Evolutionary conservation across 2,888 invertebrate species (phyloP).

Genomic region (Eupithecia insigniata): DNA sequence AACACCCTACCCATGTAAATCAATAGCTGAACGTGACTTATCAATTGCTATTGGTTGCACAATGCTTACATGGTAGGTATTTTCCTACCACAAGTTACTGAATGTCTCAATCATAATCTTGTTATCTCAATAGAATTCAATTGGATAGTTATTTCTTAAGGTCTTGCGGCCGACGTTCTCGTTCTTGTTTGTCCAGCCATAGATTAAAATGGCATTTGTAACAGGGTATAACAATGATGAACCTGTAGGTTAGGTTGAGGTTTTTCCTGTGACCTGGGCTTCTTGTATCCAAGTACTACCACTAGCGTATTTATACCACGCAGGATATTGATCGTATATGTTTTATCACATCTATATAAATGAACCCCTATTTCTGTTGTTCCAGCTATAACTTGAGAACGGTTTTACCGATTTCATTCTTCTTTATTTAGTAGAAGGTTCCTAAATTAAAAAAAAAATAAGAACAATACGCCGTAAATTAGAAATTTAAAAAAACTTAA

Average conservation of each 20-base stretch:
- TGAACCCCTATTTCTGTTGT: too few species aligned
- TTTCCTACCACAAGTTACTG: neutral
- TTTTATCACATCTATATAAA: neutral
- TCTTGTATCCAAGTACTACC: neutral
- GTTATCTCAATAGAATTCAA: conserved; percentile 37
- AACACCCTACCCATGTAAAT: neutral
- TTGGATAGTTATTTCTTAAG: conserved; percentile 36
- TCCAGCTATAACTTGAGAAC: too few species aligned
- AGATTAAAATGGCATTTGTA: neutral
- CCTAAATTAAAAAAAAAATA: too few species aligned
- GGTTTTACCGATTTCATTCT: too few species aligned
- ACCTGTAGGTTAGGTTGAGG: neutral
- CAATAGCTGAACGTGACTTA: conserved; percentile 1
- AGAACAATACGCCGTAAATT: too few species aligned
- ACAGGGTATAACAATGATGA: neutral
- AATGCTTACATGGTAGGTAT: neutral
- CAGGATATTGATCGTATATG: neutral
- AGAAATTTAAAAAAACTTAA: too few species aligned
- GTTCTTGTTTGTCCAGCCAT: neutral
- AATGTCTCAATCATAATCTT: conserved; percentile 18
- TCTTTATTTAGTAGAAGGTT: too few species aligned
- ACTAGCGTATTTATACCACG: neutral
- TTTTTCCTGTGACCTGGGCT: neutral
- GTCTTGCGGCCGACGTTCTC: neutral
- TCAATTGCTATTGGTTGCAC: neutral